Conservation (phyloP, 2,113 vertebrate species). For the Pelmatolapia mariae region DNA sequence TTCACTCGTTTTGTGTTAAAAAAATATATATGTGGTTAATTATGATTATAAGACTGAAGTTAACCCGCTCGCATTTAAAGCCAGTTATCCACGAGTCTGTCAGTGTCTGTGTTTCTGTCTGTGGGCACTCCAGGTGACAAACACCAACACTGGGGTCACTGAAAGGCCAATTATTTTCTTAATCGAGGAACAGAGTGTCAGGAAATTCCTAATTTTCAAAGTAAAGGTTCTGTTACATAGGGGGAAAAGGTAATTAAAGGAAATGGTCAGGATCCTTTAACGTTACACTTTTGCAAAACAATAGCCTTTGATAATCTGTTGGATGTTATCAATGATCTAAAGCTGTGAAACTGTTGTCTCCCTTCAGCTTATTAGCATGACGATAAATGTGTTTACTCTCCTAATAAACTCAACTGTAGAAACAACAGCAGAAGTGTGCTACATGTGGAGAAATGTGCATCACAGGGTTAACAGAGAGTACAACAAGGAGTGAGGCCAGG, state of each 20-base stretch:
- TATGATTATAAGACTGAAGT: not conserved
- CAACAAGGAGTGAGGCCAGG: not conserved
- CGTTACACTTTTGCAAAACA: rapidly evolving
- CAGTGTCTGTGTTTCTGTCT: not conserved
- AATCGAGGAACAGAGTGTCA: not conserved
- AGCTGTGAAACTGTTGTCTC: not conserved
- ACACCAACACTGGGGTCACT: not conserved
- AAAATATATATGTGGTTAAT: not conserved
- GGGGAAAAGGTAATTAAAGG: rapidly evolving
- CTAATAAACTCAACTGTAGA: not conserved
- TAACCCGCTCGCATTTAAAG: not conserved
- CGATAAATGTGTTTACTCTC: not conserved
- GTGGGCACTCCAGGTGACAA: not conserved
- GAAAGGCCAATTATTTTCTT: not conserved
- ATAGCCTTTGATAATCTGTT: not conserved
- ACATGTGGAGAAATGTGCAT: not conserved
- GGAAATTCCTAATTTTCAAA: not conserved
- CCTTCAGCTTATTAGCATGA: not conserved
- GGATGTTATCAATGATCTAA: not conserved
- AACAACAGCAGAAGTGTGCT: rapidly evolving
- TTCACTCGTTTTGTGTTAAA: not conserved
- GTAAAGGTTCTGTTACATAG: not conserved
- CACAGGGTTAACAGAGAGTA: not conserved
- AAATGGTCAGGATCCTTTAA: not conserved
- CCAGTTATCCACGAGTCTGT: not conserved